phyloP scores from a whole-genome alignment of 2,113 vertebrate species.

The Dendrocopos noguchii region DNA sequence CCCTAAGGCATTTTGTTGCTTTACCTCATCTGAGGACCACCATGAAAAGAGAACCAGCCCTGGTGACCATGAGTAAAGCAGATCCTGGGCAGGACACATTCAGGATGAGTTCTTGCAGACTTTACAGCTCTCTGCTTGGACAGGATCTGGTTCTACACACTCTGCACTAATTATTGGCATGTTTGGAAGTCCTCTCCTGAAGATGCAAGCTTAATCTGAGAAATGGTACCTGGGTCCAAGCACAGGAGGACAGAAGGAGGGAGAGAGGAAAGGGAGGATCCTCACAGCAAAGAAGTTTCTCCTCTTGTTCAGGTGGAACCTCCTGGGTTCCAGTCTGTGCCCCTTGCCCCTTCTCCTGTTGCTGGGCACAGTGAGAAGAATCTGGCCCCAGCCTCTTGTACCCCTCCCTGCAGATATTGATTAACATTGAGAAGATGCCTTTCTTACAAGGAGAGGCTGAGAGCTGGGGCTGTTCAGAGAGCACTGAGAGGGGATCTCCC shows the following conservation, averaged over 20 bases:
- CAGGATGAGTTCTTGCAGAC: neutral
- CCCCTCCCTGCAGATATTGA: too few relatives aligned
- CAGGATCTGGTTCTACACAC: rapidly evolving
- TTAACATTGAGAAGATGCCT: too few relatives aligned
- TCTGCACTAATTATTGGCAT: neutral
- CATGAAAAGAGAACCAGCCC: rapidly evolving
- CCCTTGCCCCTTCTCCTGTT: too few relatives aligned
- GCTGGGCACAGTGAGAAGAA: too few relatives aligned
- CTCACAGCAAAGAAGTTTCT: neutral
- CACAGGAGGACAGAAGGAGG: neutral
- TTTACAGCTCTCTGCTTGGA: rapidly evolving
- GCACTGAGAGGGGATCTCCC: too few relatives aligned
- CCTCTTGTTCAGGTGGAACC: too few relatives aligned
- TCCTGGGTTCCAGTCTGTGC: too few relatives aligned
- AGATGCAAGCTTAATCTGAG: neutral
- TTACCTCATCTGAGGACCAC: neutral
- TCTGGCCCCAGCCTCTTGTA: too few relatives aligned
- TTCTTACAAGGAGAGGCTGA: too few relatives aligned
- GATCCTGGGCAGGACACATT: neutral
- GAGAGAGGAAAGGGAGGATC: neutral
- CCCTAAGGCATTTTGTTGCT: neutral
- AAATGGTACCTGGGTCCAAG: neutral
- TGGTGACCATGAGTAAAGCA: neutral
- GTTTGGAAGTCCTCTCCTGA: neutral
- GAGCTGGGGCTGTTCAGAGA: too few relatives aligned